Base-by-base conservation (phyloP, 1,140 invertebrate genomes). In the Drosophila burlai region DNA sequence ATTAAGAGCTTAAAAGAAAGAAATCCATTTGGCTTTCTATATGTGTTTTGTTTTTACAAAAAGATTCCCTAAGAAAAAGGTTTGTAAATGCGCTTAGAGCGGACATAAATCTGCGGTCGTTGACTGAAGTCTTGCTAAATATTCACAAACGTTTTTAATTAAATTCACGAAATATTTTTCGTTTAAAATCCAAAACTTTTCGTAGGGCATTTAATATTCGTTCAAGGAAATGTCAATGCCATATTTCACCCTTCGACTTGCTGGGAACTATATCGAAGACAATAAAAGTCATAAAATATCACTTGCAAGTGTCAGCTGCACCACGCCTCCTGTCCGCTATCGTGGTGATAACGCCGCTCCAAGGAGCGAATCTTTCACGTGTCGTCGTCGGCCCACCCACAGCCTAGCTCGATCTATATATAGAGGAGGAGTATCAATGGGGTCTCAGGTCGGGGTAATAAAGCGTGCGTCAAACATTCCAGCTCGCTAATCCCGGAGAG, bases 391-490 rank as follows among this genome's bases (percentile, higher is more conserved):
- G 40, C 38, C 69, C 69, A 73, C 69, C 69, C 67, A 73, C 54
- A 43, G 47, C 31, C 63, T 24, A 31, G 9, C 2, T 24, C 24
- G 24, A 11, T 49, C 65, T 65, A 46, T 67, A 38, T 65, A 36
- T 67, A 38, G 43, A 29, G 40, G 26, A 36, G 21, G n/a, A 38
- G 38, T 60, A 73, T 73, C 54, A 36, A n/a, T 50, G 67, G 55
- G 54, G 54, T 61, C 67, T 24, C 55, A 52, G 54, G 69, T 58
- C 67, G 67, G 67, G 46, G 31, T 61, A 60, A 47, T 69, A 71
- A 58, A 69, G 50, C 65, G 18, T 58, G 65, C 54, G 69, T 73
- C 69, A 73, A 73, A 42, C 66, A 60, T 60, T 36, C 69, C 29
- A 24, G 40, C 42, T 5, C 7, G 65, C 15, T 71, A 40, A 49